Base-by-base conservation (phyloP, 2,888 invertebrate species). In the Diplazon laetatorius region DNA sequence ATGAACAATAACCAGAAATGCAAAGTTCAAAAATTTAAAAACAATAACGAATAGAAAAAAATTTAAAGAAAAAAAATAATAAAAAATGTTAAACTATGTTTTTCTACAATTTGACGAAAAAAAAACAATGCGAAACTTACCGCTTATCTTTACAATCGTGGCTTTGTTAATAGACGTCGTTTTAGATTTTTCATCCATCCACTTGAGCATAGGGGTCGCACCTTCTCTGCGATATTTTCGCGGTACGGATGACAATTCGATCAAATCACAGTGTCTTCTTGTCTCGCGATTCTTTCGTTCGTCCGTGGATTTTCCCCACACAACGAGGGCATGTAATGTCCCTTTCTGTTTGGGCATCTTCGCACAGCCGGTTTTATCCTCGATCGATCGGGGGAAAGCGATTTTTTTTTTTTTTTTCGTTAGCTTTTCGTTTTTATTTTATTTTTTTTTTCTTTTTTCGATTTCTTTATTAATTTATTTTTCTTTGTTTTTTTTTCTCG, bases 151-250 rank as follows among this genome's bases (percentile, higher is more conserved):
- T n/a, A 70, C 14, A 10, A 70, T 22, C 25, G 60, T 70, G 22
- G 60, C 70, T 39, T 42, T 62, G 16, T 62, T 50, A 25, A 50
- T 70, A 39, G 60, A 60, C 10, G 50, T 30, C 59, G 59, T 69
- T 50, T 18, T 50, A 25, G 48, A 60, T 70, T 50, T 62, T 25
- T 70, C 52, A 30, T 70, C 60, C 50, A 52, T 42, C 60, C 70
- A 70, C 60, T 60, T 70, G 60, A 70, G 60, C 39, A 60, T 70
- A 48, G 70, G 70, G n/a, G 50, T 50, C 1, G 70, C 70, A 52
- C 70, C 70, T 70, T 70, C 70, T 70, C 42, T 60, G 16, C 70
- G 50, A 70, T 52, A 70, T 25, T 60, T 70, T 42, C 70, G 70
- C 70, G 70, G 70, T 70, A 70, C 60, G 10, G 70, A 60, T 16